Percentiles rank a stretch among this genome's conserved stretches.
phyloP scores from a whole-genome alignment of 2,888 invertebrate species.

The Drosophila hamatofila region DNA sequence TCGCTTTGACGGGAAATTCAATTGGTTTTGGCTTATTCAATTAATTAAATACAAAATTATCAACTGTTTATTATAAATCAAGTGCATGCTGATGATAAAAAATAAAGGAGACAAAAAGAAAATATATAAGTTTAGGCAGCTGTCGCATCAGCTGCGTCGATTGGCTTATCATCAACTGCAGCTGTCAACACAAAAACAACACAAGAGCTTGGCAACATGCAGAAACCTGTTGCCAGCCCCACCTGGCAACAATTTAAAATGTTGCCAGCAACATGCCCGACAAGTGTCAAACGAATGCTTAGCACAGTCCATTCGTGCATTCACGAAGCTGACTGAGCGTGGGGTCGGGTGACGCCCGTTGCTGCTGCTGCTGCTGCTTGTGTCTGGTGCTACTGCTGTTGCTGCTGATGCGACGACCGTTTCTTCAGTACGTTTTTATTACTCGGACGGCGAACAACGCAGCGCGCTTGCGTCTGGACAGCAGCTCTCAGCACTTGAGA shows the following conservation, averaged over 20 bases:
- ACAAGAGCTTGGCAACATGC: slow-evolving; percentile 37
- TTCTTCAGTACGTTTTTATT: slow-evolving; percentile 70
- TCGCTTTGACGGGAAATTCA: slow-evolving; percentile 46
- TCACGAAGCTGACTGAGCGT: slow-evolving; percentile 29
- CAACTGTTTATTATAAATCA: slow-evolving; percentile 48
- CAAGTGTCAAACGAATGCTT: slow-evolving; percentile 21
- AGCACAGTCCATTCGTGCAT: slow-evolving; percentile 31
- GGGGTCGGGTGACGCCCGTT: slow-evolving; percentile 7
- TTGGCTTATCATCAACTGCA: slow-evolving; percentile 44
- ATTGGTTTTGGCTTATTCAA: slow-evolving; percentile 56
- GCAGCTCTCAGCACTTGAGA: slow-evolving; percentile 21
- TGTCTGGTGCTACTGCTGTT: slow-evolving; percentile 25
- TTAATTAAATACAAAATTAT: slow-evolving; percentile 58
- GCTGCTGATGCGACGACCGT: slow-evolving; percentile 33
- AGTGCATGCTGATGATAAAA: slow-evolving; percentile 27
- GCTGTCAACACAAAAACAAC: slow-evolving; percentile 8
- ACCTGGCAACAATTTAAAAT: slow-evolving; percentile 21
- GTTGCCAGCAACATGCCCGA: slow-evolving; percentile 56
- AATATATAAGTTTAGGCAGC: slow-evolving; percentile 8
- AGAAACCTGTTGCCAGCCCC: slow-evolving; percentile 46
- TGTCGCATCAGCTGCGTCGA: slow-evolving; percentile 18
- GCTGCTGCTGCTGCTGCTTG: slow-evolving; percentile 26
- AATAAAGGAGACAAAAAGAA: neutral
- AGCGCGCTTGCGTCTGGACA: slow-evolving; percentile 59
- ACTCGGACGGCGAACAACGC: slow-evolving; percentile 66